These are phyloP conservation scores for Pseudachorutes palmiensis DNA, from an alignment of 1,140 invertebrate genomes.

Conservation along the genomic window DNA sequence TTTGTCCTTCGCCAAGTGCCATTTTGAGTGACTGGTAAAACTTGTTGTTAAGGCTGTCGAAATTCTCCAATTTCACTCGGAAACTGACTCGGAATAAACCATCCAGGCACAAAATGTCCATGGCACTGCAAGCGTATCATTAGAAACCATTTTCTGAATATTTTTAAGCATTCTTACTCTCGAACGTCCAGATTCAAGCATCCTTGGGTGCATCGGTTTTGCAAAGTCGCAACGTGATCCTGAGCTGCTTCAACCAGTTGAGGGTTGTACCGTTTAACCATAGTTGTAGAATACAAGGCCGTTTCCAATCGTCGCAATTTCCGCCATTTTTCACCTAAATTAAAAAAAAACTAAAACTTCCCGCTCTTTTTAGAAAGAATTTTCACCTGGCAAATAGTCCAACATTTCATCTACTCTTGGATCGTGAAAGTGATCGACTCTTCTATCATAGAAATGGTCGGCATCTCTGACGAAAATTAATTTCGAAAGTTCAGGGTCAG, in stretches of 20 bases:
- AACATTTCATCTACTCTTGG: constrained; percentile 40
- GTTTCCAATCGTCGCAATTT: constrained; percentile 18
- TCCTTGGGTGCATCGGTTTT: neutral
- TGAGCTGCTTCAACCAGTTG: constrained; percentile 3
- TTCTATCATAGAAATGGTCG: constrained; percentile 46
- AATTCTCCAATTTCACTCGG: constrained; percentile 17
- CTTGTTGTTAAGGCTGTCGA: constrained; percentile 6
- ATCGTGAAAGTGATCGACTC: constrained; percentile 11
- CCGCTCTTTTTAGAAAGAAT: no score
- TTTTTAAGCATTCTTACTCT: neutral
- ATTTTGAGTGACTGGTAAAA: neutral
- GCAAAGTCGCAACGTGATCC: constrained; percentile 5
- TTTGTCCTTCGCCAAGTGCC: constrained; percentile 6
- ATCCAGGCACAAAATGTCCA: constrained; percentile 17
- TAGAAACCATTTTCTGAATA: neutral
- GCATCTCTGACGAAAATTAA: constrained; percentile 51
- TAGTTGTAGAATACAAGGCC: constrained; percentile 11
- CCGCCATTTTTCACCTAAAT: constrained; percentile 12
- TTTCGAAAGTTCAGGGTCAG: constrained; percentile 45
- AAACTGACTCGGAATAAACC: constrained; percentile 16
- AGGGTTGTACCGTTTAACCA: constrained; percentile 23
- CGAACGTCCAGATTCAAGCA: neutral
- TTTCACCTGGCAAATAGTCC: constrained; percentile 70
- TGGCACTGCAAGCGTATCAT: constrained; percentile 6
- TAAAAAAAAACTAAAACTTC: no score